Evolutionary conservation across 2,888 invertebrate species (phyloP).

Genomic region (Polyploca ridens): DNA sequence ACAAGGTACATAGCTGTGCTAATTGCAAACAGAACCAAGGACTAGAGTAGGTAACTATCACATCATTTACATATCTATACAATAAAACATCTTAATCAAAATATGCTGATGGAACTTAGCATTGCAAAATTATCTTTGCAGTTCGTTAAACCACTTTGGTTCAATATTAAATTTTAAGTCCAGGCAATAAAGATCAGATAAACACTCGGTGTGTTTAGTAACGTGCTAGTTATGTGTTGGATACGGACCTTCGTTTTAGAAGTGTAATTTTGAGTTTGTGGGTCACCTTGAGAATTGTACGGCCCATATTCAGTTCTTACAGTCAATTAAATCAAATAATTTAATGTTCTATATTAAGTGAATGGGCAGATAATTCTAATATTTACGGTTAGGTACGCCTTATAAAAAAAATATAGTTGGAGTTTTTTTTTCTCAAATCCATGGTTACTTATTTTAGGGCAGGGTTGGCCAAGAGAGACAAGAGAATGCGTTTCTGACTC

Average conservation of each 20-base stretch:
- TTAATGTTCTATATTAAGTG: slow-evolving; percentile 17
- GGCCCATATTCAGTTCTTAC: slow-evolving; percentile 23
- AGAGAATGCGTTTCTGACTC: too few relatives aligned
- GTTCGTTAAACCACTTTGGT: background rate
- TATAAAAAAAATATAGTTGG: background rate
- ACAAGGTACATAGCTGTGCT: slow-evolving; percentile 25
- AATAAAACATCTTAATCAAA: background rate
- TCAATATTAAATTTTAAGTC: background rate
- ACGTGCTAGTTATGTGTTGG: background rate
- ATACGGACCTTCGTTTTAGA: slow-evolving; percentile 4
- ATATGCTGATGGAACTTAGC: background rate
- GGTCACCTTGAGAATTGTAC: slow-evolving; percentile 26
- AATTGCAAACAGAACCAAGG: slow-evolving; percentile 33
- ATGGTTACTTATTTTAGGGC: too few relatives aligned
- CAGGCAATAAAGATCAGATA: background rate
- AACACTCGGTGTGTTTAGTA: background rate
- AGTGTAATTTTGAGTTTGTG: slow-evolving; percentile 3
- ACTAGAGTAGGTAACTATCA: background rate
- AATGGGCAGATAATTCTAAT: background rate
- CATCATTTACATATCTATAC: background rate
- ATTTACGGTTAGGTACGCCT: background rate
- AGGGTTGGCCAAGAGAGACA: too few relatives aligned
- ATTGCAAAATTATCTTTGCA: background rate
- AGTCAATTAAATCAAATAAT: slow-evolving; percentile 23
- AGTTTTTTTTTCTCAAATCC: background rate